A percentile compares a stretch with the other conserved stretches of the same genome.
phyloP scores from a whole-genome alignment of 1,140 invertebrate genomes.

The Pseudomyrmex concolor region DNA sequence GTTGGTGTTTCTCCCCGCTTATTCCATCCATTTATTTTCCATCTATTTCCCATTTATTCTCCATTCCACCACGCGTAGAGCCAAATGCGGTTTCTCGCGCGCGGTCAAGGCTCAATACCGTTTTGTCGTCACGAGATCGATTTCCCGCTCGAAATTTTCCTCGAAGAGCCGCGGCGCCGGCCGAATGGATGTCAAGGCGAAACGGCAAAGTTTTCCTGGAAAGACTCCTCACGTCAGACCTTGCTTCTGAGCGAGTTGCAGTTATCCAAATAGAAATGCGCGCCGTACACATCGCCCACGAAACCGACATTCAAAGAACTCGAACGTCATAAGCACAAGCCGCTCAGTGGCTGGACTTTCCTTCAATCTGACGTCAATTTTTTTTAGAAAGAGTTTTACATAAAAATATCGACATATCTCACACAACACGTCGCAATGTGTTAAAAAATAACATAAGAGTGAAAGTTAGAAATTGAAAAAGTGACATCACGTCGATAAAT shows the following conservation, averaged over 20 bases:
- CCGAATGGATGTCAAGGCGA: slow-evolving; percentile 51
- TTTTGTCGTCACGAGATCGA: slow-evolving; percentile 27
- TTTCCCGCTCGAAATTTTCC: slow-evolving; percentile 51
- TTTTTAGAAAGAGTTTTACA: not conserved
- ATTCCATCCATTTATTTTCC: not conserved
- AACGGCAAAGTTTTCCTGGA: slow-evolving; percentile 40
- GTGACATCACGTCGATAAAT: no score
- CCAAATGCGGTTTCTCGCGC: slow-evolving; percentile 25
- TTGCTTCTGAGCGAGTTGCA: slow-evolving; percentile 18
- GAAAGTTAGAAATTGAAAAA: not conserved
- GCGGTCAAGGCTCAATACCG: slow-evolving; percentile 41
- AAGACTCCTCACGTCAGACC: slow-evolving; percentile 40
- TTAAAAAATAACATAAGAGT: no score
- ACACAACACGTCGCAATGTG: not conserved
- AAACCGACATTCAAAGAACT: not conserved
- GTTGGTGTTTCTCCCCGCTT: not conserved
- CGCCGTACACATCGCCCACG: not conserved
- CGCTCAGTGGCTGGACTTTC: not conserved
- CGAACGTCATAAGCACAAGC: not conserved
- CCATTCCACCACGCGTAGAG: slow-evolving; percentile 1
- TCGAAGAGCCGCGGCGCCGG: slow-evolving; percentile 6
- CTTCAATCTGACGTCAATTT: not conserved
- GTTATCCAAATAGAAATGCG: slow-evolving; percentile 49
- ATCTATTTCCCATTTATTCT: slow-evolving; percentile 19
- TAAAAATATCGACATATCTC: not conserved